These are phyloP conservation scores for Oscheius sp. DNA, from an alignment of 2,888 invertebrate species.

Conservation along the genomic window DNA sequence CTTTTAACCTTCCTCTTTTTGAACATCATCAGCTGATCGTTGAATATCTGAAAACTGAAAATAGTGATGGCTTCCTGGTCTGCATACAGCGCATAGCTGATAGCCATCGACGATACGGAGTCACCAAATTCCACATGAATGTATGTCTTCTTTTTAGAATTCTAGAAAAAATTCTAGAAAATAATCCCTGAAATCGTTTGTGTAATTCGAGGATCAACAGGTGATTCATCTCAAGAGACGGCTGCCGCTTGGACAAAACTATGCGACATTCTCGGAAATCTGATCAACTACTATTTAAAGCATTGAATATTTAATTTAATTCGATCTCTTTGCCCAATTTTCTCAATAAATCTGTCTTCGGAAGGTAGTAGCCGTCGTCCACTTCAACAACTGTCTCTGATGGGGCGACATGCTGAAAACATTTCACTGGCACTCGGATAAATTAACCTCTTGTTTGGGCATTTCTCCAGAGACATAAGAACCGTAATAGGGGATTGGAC, in stretches of 20 bases:
- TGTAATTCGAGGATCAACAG: not conserved
- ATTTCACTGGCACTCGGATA: not conserved
- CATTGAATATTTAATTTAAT: not conserved
- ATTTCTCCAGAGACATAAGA: not conserved
- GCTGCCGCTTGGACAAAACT: not conserved
- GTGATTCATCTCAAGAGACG: not conserved
- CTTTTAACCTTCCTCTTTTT: not conserved
- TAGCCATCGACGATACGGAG: not conserved
- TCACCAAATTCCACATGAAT: conserved; percentile 7
- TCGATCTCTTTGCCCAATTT: too few species aligned
- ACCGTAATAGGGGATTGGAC: not conserved
- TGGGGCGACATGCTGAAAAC: not conserved
- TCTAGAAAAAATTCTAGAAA: not conserved
- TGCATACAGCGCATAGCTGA: not conserved
- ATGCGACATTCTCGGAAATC: not conserved
- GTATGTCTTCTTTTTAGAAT: not conserved
- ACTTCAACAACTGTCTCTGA: not conserved
- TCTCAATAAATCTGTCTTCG: not conserved
- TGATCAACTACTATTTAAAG: not conserved
- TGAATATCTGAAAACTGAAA: not conserved
- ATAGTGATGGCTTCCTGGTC: not conserved
- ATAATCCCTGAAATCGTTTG: not conserved
- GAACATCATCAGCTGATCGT: not conserved
- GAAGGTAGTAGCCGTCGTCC: not conserved
- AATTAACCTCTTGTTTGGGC: not conserved